Evolutionary conservation across 2,113 vertebrate species (phyloP), one percentile per base, ranked within the genome.

Genomic region (Bos javanicus): DNA sequence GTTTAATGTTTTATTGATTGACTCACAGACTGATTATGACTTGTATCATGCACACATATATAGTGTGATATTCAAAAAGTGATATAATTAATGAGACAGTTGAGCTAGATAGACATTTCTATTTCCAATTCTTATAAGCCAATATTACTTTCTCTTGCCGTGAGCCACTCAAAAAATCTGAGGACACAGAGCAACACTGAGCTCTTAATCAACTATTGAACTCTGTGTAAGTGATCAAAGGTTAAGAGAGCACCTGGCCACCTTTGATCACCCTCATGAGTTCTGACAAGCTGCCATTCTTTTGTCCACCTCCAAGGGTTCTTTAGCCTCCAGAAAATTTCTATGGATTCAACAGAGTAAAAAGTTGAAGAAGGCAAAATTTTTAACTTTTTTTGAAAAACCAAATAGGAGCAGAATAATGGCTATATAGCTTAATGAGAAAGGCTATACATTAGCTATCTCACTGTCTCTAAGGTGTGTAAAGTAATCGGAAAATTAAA

Each of bases 201-300:
- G 52, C 57, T 26, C 64, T 98, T 95, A 94, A 85, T 98, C 90
- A 97, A 86, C 84, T 97, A 98, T 33, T 98, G 97, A 96, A 97
- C 97, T 92, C 13, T 87, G 16, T 36, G 50, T 82, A 90, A 94
- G 94, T 90, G 97, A 98, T 97, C 96, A 98, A 98, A 98, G 95
- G 82, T 94, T 83, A 95, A 97, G 94, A 94, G 86, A 96, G 52
- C 90, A 97, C 87, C 94, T 96, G 95, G 76, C 46, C 95, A 36
- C 15, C 94, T 99, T 98, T 98, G 98, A 98, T 98, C 95, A 97
- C 59, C 60, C 67, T 98, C 96, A 97, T 94, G 96, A 98, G 87
- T 96, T 97, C 97, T 97, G 97, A 97, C 96, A 98, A 98, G 84
- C 84, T 98, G 91, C 33, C 95, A 97, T 98, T 86, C 80, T 97